These are phyloP conservation scores for Deladenus siricidicola DNA, from an alignment of 2,888 invertebrate species.

Conservation along the genomic window DNA sequence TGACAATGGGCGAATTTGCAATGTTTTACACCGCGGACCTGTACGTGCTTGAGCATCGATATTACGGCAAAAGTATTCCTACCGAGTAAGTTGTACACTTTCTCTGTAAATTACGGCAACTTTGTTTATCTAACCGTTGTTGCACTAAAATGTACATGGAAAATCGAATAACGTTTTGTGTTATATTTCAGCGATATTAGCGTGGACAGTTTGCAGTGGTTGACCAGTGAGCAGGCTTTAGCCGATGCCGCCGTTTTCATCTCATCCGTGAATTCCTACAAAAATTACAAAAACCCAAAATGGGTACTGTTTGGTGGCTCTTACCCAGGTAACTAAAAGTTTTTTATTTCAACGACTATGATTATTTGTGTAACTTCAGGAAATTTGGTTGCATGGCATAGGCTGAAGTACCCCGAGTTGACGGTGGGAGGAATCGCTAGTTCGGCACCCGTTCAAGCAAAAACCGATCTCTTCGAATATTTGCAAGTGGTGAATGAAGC, in stretches of 20 bases:
- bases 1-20: slow-evolving; percentile 27
- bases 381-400: slow-evolving; percentile 87
- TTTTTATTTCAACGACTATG: background rate
- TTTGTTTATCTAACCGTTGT: no score
- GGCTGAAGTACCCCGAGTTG: slow-evolving; percentile 70
- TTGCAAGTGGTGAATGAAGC: background rate
- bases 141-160: no score
- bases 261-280: slow-evolving; percentile 37
- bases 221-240: slow-evolving; percentile 62
- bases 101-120: no score
- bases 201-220: slow-evolving; percentile 69
- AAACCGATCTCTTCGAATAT: slow-evolving; percentile 60
- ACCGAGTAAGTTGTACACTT: no score
- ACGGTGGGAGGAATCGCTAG: slow-evolving; percentile 76
- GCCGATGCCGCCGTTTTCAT: slow-evolving; percentile 80
- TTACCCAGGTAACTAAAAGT: slow-evolving; percentile 11
- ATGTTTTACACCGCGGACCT: slow-evolving; percentile 34
- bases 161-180: no score
- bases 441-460: slow-evolving; percentile 77
- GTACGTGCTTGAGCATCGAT: slow-evolving; percentile 40
- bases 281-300: slow-evolving; percentile 36
- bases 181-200: slow-evolving; percentile 64
- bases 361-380: slow-evolving; percentile 53
- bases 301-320: slow-evolving; percentile 48
- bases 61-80: background rate